phyloP scores from a whole-genome alignment of 1,140 invertebrate species.

The Brachionus plicatilis region DNA sequence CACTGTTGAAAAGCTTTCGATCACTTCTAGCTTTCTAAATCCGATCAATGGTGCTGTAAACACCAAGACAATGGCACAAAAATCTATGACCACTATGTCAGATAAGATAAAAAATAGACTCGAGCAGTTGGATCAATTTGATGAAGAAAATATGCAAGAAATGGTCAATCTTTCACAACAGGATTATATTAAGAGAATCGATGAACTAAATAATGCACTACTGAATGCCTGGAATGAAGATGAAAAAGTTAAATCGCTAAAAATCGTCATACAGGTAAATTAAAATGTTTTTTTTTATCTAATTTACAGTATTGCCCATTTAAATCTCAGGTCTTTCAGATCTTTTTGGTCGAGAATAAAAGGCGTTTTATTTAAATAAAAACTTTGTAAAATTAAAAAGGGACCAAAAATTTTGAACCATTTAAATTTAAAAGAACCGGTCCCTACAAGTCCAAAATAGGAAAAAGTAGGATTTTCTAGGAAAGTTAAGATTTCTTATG shows the following conservation, averaged over 20 bases:
- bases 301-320: no score
- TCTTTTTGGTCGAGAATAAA: neutral
- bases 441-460: no score
- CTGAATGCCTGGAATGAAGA: slow-evolving; percentile 82
- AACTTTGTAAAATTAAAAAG: slow-evolving; percentile 13
- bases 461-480: no score
- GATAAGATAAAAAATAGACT: slow-evolving; percentile 83
- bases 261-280: slow-evolving; percentile 79
- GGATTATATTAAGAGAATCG: slow-evolving; percentile 79
- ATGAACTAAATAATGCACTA: slow-evolving; percentile 81
- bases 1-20: slow-evolving; percentile 81
- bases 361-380: neutral
- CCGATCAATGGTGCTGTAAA: slow-evolving; percentile 38
- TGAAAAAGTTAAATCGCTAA: slow-evolving; percentile 87
- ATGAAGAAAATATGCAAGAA: slow-evolving; percentile 68
- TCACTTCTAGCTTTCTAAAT: slow-evolving; percentile 73
- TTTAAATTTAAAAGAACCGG: no score
- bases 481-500: no score
- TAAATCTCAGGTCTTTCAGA: no score
- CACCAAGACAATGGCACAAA: slow-evolving; percentile 12
- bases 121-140: slow-evolving; percentile 88
- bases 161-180: slow-evolving; percentile 77
- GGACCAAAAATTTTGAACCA: no score
- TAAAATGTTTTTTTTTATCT: no score
- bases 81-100: slow-evolving; percentile 62